Evolutionary conservation across 2,113 vertebrate species (phyloP).

Genomic region (Anarrhichthys ocellatus): DNA sequence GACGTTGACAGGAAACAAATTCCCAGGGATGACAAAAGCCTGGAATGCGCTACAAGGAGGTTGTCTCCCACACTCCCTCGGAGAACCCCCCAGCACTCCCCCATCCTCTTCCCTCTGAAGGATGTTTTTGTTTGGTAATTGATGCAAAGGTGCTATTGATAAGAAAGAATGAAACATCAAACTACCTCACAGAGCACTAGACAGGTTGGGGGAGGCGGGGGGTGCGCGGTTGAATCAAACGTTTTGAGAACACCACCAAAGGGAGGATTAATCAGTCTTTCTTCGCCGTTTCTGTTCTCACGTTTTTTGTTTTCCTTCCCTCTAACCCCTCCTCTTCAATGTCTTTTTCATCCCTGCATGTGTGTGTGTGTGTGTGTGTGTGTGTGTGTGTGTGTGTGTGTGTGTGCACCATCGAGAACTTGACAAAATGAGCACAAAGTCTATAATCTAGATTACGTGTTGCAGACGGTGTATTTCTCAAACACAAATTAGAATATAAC

Average conservation of each 20-base stretch:
- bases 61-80: constrained; percentile 76
- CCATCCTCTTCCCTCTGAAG: constrained; percentile 64
- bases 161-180: constrained; percentile 80
- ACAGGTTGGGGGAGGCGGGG: constrained; percentile 49
- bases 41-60: constrained; percentile 77
- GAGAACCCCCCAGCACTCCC: constrained; percentile 47
- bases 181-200: constrained; percentile 67
- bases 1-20: constrained; percentile 82
- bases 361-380: constrained; percentile 46
- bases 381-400: constrained; percentile 13
- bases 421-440: constrained; percentile 48
- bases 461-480: constrained; percentile 20
- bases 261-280: constrained; percentile 82
- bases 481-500: constrained; percentile 42
- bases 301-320: constrained; percentile 75
- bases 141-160: constrained; percentile 83
- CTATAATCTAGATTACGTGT: constrained; percentile 37
- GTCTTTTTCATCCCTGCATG: constrained; percentile 42
- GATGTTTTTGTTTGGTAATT: constrained; percentile 82
- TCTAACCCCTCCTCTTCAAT: constrained; percentile 63
- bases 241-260: constrained; percentile 71
- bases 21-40: constrained; percentile 79
- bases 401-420: constrained; percentile 23
- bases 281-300: constrained; percentile 76
- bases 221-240: constrained; percentile 58